Conservation (phyloP, 2,888 invertebrate genomes). For the Macaria notata region DNA sequence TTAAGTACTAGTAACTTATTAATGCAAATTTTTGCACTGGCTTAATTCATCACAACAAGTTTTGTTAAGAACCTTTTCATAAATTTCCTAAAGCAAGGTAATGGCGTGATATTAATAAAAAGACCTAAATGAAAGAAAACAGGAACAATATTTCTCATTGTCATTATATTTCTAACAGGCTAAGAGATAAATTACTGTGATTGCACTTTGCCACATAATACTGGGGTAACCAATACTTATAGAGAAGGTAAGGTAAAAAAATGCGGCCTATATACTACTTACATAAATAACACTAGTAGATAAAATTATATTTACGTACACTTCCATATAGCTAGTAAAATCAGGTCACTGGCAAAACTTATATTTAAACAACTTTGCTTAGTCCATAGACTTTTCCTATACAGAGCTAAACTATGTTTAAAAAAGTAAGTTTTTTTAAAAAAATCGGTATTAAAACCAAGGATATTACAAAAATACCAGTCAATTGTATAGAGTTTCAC, state of each 20-base stretch:
- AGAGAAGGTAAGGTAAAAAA: slow-evolving; percentile 25
- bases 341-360: slow-evolving; percentile 6
- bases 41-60: too few species aligned
- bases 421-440: too few species aligned
- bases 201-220: slow-evolving; percentile 31
- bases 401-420: too few species aligned
- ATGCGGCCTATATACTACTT: slow-evolving; percentile 23
- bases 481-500: too few species aligned
- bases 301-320: not conserved
- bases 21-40: too few species aligned
- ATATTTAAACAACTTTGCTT: not conserved
- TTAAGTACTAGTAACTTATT: too few species aligned
- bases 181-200: slow-evolving; percentile 21
- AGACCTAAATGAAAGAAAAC: too few species aligned
- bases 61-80: too few species aligned
- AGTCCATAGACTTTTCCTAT: not conserved
- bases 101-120: too few species aligned
- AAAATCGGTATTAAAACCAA: too few species aligned
- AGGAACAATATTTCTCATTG: slow-evolving; percentile 1
- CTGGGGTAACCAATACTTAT: slow-evolving; percentile 21
- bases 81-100: too few species aligned
- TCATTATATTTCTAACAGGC: slow-evolving; percentile 26
- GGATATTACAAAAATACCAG: too few species aligned
- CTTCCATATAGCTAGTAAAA: not conserved
- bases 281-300: not conserved